Evolutionary conservation across 2,797 vertebrate genomes (phyloP), one percentile per base, ranked within the genome.

Genomic region (Corythornis leucogaster): DNA sequence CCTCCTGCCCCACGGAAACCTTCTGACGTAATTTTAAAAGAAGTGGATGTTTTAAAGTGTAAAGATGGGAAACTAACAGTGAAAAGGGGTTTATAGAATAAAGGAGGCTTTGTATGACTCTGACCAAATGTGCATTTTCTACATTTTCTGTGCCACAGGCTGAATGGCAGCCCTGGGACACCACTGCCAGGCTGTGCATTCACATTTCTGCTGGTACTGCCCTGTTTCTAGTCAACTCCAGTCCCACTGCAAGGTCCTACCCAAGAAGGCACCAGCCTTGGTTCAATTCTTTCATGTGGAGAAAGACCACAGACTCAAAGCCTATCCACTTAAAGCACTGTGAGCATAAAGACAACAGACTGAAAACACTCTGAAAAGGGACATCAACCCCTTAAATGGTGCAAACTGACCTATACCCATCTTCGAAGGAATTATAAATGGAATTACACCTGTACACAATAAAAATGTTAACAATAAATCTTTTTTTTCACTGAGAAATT

Each of bases 51-150:
- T 95, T 93, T 87, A 35, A 93, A 95, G 73, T 57, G 62, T 58
- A 84, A 89, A 89, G 73, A 62, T 82, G 89, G 90, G 85, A 95
- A 94, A 85, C 68, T 63, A 77, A 62, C 0, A 18, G 82, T 71
- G 80, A 89, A 92, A 89, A 92, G 68, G 24, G 11, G 46, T 83
- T 80, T 75, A 45, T 1, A 64, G 69, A 87, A 94, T 58, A 93
- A 93, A 91, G 77, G 67, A 71, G 80, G 54, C 85, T 94, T 85
- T 89, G 69, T 87, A 75, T 71, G 82, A 57, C 74, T 83, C 82
- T 50, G 69, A 50, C 50, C 46, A 75, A 45, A 87, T 43, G 28
- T 6, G 22, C 45, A 63, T 92, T 93, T 91, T 89, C 73, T 63
- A 13, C 45, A 58, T 91, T 92, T 88, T 91, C 74, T 66, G 9